Percentiles rank a stretch among this genome's conserved stretches.
These are phyloP conservation scores for Drosophila fuyamai DNA, from an alignment of 1,140 invertebrate genomes.

Conservation along the genomic window DNA sequence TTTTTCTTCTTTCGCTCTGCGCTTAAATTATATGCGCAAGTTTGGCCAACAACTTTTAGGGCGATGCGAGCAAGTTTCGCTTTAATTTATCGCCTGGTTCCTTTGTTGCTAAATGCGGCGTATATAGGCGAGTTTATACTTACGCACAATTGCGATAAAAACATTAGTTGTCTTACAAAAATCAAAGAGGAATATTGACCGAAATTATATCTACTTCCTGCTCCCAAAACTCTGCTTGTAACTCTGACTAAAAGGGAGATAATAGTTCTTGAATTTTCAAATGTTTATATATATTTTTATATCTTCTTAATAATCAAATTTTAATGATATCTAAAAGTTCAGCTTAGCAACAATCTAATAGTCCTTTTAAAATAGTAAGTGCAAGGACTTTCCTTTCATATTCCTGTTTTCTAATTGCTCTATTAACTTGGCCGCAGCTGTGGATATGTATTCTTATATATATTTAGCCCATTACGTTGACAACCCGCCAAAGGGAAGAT, in stretches of 20 bases:
- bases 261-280: no score
- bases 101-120: constrained; percentile 29
- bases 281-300: no score
- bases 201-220: no score
- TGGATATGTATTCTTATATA: constrained; percentile 4
- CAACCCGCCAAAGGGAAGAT: constrained; percentile 26
- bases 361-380: no score
- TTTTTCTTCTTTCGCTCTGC: constrained; percentile 25
- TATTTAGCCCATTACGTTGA: constrained; percentile 38
- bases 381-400: no score
- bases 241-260: no score
- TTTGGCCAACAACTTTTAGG: constrained; percentile 57
- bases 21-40: constrained; percentile 67
- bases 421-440: constrained; percentile 6
- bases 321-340: no score
- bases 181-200: no score
- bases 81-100: constrained; percentile 57
- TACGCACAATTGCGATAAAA: not conserved
- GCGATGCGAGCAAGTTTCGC: constrained; percentile 32
- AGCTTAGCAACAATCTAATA: no score
- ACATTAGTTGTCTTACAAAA: not conserved
- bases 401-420: not conserved
- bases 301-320: no score
- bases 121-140: constrained; percentile 1
- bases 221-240: no score